Base-by-base conservation (phyloP, 2,797 vertebrate species). In the Arnoldichthys spilopterus region DNA sequence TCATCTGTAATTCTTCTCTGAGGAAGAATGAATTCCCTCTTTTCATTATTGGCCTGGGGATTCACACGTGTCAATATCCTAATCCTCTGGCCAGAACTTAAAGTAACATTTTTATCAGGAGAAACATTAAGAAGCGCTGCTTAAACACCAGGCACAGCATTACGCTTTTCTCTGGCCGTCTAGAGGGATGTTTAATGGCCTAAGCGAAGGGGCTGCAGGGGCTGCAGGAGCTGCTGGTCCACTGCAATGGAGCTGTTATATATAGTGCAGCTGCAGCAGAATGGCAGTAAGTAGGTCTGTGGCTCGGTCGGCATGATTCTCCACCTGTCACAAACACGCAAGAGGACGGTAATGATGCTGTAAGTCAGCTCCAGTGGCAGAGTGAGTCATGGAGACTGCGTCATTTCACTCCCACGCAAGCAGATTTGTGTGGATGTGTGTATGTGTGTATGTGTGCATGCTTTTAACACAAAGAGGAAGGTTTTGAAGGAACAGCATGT, bases 351-450 rank as follows among this genome's bases (percentile, higher is more conserved):
- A 72, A 67, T 73, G 74, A 83, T 81, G 77, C 74, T 87, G 83
- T 79, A 61, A 82, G 82, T 85, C 63, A 62, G 81, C 69, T 78
- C 88, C 87, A 82, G 76, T 87, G 85, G 85, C 78, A 75, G 47
- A 71, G 76, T 93, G 91, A 93, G 87, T 92, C 91, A 92, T 79
- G 72, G 71, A 74, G 86, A 89, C 87, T 88, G 87, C 90, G 87
- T 93, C 90, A 92, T 77, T 45, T 80, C 84, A 32, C 83, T 51
- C 90, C 91, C 87, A 89, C 88, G 84, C 83, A 69, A 37, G 53
- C 16, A 63, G 30, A 28, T 28, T 24, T 34, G 68, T 67, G 72
- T 74, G 58, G 26, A 28, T 79, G 49, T 61, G 47, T 47, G 53
- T 71, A 70, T 79, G 80, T 67, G 49, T 32, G 53, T 72, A 70